phyloP scores from a whole-genome alignment of 2,113 vertebrate species.

The Tricholaema leucomelas region DNA sequence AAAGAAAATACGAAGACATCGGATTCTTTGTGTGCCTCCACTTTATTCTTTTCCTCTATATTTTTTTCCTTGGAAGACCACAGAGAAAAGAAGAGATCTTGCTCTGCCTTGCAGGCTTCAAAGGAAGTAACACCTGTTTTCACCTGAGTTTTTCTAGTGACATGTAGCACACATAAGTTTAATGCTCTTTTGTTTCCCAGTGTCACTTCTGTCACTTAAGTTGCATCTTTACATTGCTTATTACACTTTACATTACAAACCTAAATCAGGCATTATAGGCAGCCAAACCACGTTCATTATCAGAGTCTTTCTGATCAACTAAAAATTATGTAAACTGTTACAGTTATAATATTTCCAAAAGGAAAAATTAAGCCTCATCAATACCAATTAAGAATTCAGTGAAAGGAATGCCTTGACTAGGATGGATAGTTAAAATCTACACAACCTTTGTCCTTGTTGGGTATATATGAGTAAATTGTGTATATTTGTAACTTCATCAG shows the following conservation, averaged over 20 bases:
- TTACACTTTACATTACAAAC: background rate
- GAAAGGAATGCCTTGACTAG: background rate
- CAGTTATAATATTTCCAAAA: background rate
- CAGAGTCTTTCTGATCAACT: background rate
- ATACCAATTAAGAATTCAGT: background rate
- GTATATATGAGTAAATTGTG: background rate
- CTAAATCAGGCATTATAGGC: background rate
- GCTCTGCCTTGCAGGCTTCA: background rate
- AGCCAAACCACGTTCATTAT: background rate
- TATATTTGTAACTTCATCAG: background rate
- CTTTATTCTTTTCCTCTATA: background rate
- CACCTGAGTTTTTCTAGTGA: background rate
- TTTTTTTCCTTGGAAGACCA: background rate
- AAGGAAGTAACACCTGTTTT: background rate
- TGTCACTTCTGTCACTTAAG: background rate
- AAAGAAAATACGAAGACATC: background rate
- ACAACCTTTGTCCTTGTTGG: background rate
- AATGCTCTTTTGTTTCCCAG: background rate
- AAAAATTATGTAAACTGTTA: background rate
- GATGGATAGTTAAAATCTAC: background rate
- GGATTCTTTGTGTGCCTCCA: background rate
- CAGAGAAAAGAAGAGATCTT: background rate
- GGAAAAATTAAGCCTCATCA: background rate
- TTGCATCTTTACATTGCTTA: background rate
- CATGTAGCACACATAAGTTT: background rate